These are phyloP conservation scores for Sebastes vulpes DNA, from an alignment of 2,797 vertebrate genomes.

Conservation along the genomic window DNA sequence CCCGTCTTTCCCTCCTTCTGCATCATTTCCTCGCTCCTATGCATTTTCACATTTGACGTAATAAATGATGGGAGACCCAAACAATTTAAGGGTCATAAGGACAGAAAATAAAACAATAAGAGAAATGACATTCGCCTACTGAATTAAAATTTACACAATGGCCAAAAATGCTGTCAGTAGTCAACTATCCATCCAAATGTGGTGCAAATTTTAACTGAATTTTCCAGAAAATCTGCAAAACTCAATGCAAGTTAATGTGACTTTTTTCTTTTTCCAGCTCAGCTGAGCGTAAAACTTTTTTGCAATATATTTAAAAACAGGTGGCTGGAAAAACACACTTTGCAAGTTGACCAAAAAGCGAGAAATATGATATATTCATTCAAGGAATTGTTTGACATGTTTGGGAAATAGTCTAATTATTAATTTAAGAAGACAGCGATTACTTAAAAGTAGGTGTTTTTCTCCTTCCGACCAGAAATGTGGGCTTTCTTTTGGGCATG, in stretches of 20 bases:
- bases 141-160: neutral
- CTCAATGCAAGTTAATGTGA: rapidly evolving
- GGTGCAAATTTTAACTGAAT: neutral
- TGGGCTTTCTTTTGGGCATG: no score
- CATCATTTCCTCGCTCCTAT: neutral
- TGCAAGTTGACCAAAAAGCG: neutral
- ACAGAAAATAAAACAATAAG: neutral
- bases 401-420: neutral
- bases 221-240: neutral
- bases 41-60: neutral
- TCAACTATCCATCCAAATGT: neutral
- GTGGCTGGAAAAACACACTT: neutral
- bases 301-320: no score
- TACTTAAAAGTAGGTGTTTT: no score
- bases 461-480: no score
- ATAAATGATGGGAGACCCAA: neutral
- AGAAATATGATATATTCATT: neutral
- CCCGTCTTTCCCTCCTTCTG: neutral
- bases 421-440: neutral
- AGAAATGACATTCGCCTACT: rapidly evolving
- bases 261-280: neutral
- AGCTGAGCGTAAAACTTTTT: neutral
- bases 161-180: neutral
- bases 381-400: neutral
- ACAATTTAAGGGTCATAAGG: neutral